phyloP scores from a whole-genome alignment of 2,888 invertebrate genomes.

The Nymphalis urticae region DNA sequence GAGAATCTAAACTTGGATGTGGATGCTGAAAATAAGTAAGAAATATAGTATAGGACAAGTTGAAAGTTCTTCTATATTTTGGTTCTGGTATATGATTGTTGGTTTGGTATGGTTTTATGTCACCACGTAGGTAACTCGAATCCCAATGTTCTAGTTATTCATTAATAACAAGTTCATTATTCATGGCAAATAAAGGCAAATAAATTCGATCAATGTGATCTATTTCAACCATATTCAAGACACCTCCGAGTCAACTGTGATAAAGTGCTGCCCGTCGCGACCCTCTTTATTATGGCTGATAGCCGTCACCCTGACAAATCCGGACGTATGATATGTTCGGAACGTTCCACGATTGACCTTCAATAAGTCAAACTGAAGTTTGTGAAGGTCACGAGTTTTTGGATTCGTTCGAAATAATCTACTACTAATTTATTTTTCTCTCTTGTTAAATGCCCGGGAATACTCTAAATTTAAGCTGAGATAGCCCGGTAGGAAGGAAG shows the following conservation, averaged over 20 bases:
- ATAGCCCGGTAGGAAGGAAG: too few species aligned
- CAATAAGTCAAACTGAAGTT: background rate
- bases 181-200: background rate
- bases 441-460: too few species aligned
- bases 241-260: slow-evolving; percentile 6
- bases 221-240: background rate
- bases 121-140: background rate
- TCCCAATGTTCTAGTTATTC: background rate
- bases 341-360: background rate
- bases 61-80: too few species aligned
- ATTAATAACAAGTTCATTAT: background rate
- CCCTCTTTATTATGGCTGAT: slow-evolving; percentile 12
- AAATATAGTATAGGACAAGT: too few species aligned
- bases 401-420: too few species aligned
- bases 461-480: too few species aligned
- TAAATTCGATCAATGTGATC: slow-evolving; percentile 5
- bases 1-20: too few species aligned
- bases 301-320: slow-evolving; percentile 4
- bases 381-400: background rate
- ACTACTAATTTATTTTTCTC: too few species aligned
- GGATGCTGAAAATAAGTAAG: too few species aligned
- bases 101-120: background rate
- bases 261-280: slow-evolving; percentile 9
- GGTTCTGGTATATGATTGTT: too few species aligned
- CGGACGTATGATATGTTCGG: slow-evolving; percentile 3